Percentiles rank a stretch among this genome's conserved stretches.
phyloP scores from a whole-genome alignment of 2,113 vertebrate genomes.

The Macaca fascicularis region DNA sequence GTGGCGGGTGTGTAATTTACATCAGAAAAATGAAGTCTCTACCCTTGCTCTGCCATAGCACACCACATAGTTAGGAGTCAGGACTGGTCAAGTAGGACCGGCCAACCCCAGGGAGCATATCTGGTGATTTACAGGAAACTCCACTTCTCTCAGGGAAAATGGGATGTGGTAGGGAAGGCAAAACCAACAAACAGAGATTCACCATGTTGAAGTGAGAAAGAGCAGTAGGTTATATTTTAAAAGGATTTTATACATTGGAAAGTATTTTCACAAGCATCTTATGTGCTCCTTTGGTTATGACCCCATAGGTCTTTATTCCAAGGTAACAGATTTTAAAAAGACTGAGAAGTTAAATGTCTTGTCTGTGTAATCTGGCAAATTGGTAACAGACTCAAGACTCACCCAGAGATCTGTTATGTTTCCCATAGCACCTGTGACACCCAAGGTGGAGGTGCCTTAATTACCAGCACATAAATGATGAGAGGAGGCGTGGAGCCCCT shows the following conservation, averaged over 20 bases:
- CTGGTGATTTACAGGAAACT: background rate
- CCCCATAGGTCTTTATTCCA: background rate
- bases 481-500: background rate
- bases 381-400: background rate
- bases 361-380: background rate
- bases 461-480: background rate
- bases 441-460: background rate
- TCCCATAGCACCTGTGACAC: background rate
- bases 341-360: background rate
- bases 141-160: constrained; percentile 5
- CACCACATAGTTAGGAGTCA: background rate
- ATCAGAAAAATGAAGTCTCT: background rate
- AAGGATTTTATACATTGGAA: background rate
- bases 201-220: background rate
- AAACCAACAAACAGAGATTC: background rate
- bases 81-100: background rate
- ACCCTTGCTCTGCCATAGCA: background rate
- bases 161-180: background rate
- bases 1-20: background rate
- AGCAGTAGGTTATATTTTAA: background rate
- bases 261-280: background rate
- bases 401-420: background rate
- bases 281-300: background rate
- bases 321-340: background rate
- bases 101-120: background rate